Evolutionary conservation across 2,888 invertebrate genomes (phyloP).

Genomic region (Anticlea derivata): DNA sequence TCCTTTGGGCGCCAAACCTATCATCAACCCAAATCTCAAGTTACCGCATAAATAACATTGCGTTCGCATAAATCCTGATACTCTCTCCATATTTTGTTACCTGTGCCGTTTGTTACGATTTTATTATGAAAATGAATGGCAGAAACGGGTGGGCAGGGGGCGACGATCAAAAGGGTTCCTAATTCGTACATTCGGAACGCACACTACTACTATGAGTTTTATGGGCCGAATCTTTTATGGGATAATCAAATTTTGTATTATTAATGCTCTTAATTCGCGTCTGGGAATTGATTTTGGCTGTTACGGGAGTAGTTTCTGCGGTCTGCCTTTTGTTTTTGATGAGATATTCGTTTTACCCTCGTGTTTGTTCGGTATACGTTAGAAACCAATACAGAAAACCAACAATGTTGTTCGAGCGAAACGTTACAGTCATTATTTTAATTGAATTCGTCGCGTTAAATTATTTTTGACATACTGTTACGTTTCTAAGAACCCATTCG

Average conservation of each 20-base stretch:
- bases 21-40: conserved; percentile 59
- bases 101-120: conserved; percentile 82
- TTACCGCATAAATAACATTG: conserved; percentile 70
- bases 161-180: conserved; percentile 80
- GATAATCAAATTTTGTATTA: conserved; percentile 84
- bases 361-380: conserved; percentile 18
- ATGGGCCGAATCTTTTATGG: conserved; percentile 82
- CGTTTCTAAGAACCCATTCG: conserved; percentile 69
- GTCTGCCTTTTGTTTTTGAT: conserved; percentile 36
- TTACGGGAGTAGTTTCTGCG: conserved; percentile 34
- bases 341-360: conserved; percentile 15
- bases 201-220: conserved; percentile 81
- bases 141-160: conserved; percentile 53
- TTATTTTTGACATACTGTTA: conserved; percentile 70
- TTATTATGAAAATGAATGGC: conserved; percentile 84
- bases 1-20: conserved; percentile 44
- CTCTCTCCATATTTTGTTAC: conserved; percentile 82
- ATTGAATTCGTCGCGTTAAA: conserved; percentile 63
- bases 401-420: conserved; percentile 46
- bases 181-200: conserved; percentile 79
- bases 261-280: conserved; percentile 76
- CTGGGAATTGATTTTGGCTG: conserved; percentile 66
- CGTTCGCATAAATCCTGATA: conserved; percentile 75
- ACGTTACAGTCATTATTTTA: conserved; percentile 58
- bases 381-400: conserved; percentile 49